Evolutionary conservation across 2,113 vertebrate species (phyloP), one percentile per base, ranked within the genome.

Genomic region (Ovibos moschatus): DNA sequence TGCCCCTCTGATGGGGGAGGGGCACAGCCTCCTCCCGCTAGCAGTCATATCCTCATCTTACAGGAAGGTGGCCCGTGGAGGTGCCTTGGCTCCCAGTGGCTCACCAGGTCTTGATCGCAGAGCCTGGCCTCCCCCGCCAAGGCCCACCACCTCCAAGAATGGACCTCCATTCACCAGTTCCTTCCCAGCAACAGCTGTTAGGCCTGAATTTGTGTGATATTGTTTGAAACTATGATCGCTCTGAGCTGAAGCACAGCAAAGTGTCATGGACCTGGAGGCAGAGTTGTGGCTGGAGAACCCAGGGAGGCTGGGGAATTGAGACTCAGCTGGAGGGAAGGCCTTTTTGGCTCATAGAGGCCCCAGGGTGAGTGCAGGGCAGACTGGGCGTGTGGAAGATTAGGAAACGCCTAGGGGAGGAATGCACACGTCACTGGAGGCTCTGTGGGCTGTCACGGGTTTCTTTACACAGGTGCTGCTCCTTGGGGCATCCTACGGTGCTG

Each of bases 81-180:
- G 76, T 50, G 62, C 47, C 15, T 3, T 5, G 4, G 11, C 67
- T 58, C 33, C 30, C n/a, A 16, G 55, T n/a, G 27, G 50, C 45
- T 85, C 43, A 58, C 51, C 14, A 57, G 30, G 30, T 55, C 83
- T 53, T 53, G 78, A 71, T 12, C 13, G 45, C 9, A 14, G 1
- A n/a, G 62, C 30, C 28, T 2, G 1, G 50, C 15, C 43, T 85
- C 33, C 27, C 30, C 11, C 2, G 2, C 6, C 45, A 78, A 4
- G 43, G 40, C 55, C 7, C 21, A 5, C 2, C 4, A 15, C 45
- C 17, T 64, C 62, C 2, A 3, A 10, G n/a, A 88, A 76, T 3
- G 0, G 14, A 0, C 15, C 43, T 62, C 3, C 3, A 0, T 17
- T n/a, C 30, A 3, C 27, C 23, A 5, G 0, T 78, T 81, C n/a